Evolutionary conservation across 2,797 vertebrate genomes (phyloP).

Genomic region (Scolopax rusticola): DNA sequence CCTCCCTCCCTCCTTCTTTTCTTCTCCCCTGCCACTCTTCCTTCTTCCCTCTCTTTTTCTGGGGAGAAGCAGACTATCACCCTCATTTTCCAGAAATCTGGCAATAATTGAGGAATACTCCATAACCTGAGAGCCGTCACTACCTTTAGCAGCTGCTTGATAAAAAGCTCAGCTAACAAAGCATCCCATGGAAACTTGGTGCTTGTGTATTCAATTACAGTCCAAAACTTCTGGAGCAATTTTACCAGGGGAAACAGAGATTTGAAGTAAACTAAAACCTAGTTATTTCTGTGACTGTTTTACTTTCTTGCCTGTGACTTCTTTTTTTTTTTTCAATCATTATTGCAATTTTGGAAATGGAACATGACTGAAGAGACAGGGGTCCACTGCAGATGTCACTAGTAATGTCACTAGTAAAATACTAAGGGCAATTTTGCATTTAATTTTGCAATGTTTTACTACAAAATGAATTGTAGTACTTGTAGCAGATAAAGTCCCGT

Average conservation of each 20-base stretch:
- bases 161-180: background rate
- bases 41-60: background rate
- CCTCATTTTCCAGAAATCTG: background rate
- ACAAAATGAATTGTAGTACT: background rate
- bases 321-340: background rate
- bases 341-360: background rate
- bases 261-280: background rate
- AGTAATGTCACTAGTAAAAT: background rate
- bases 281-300: background rate
- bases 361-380: background rate
- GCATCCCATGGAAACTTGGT: background rate
- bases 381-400: background rate
- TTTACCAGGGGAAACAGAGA: background rate
- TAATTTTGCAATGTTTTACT: background rate
- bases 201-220: background rate
- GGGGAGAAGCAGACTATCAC: background rate
- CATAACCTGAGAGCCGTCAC: background rate
- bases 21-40: too few species aligned
- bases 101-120: background rate
- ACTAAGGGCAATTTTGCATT: background rate
- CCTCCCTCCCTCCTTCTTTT: too few species aligned
- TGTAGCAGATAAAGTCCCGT: background rate
- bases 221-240: slow-evolving; percentile 36
- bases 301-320: background rate
- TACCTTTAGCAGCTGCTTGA: background rate